phyloP scores from a whole-genome alignment of 2,113 vertebrate species.

The Cavia porcellus region DNA sequence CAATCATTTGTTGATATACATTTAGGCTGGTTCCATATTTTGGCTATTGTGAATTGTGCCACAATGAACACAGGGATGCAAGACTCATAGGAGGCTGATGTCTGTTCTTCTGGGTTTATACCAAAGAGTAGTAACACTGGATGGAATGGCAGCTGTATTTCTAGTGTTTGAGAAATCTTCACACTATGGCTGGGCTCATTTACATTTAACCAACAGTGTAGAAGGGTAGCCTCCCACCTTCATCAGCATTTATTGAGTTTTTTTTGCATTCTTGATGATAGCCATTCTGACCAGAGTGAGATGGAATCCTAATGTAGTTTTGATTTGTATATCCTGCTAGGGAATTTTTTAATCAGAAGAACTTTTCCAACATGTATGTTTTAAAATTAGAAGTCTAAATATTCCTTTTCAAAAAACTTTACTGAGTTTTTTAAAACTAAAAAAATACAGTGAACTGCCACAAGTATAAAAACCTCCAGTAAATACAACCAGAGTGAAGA shows the following conservation, averaged over 20 bases:
- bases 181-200: neutral
- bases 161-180: neutral
- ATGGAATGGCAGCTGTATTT: neutral
- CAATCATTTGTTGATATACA: neutral
- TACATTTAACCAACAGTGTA: neutral
- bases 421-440: neutral
- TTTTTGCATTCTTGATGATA: no score
- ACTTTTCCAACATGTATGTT: slow-evolving; percentile 18
- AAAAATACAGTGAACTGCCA: neutral
- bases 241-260: neutral
- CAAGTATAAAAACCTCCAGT: slow-evolving; percentile 30
- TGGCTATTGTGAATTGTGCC: neutral
- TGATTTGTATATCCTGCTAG: neutral
- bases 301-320: neutral
- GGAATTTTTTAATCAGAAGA: neutral
- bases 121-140: neutral
- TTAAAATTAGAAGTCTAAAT: slow-evolving; percentile 32
- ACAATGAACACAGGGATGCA: neutral
- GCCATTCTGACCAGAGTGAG: neutral
- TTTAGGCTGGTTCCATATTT: neutral
- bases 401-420: neutral
- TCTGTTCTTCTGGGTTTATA: neutral
- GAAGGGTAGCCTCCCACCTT: neutral
- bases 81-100: neutral
- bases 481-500: slow-evolving; percentile 18